These are phyloP conservation scores for Sinelater perroti DNA, from an alignment of 2,888 invertebrate genomes.

Conservation along the genomic window DNA sequence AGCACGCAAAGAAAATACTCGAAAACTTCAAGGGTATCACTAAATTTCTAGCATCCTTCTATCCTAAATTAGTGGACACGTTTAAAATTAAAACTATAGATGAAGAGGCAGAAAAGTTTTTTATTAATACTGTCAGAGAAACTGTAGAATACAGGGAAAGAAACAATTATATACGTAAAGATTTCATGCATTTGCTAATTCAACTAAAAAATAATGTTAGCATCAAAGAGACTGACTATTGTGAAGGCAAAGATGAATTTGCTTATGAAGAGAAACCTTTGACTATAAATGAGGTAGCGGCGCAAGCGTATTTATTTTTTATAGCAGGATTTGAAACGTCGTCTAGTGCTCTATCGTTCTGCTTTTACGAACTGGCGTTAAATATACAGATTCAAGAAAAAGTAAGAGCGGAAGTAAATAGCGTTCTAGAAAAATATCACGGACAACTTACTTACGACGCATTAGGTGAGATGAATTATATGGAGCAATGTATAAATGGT, in stretches of 20 bases:
- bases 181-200: conserved; percentile 65
- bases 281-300: conserved; percentile 39
- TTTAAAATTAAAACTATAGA: conserved; percentile 43
- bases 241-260: too few relatives aligned
- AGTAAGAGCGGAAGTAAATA: conserved; percentile 58
- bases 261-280: too few relatives aligned
- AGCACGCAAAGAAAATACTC: conserved; percentile 39
- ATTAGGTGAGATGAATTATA: conserved; percentile 61
- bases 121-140: conserved; percentile 57
- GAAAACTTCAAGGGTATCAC: conserved; percentile 24
- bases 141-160: conserved; percentile 61
- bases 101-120: conserved; percentile 56
- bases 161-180: conserved; percentile 61
- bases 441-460: conserved; percentile 61
- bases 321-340: conserved; percentile 58
- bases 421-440: conserved; percentile 54
- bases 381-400: conserved; percentile 61
- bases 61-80: conserved; percentile 40
- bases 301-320: conserved; percentile 51
- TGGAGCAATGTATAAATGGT: conserved; percentile 60
- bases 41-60: conserved; percentile 21
- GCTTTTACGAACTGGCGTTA: conserved; percentile 62
- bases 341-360: conserved; percentile 59
- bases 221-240: too few relatives aligned
- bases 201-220: conserved; percentile 57